Conservation (phyloP, 2,797 vertebrate species). For the Dipus sagitta region DNA sequence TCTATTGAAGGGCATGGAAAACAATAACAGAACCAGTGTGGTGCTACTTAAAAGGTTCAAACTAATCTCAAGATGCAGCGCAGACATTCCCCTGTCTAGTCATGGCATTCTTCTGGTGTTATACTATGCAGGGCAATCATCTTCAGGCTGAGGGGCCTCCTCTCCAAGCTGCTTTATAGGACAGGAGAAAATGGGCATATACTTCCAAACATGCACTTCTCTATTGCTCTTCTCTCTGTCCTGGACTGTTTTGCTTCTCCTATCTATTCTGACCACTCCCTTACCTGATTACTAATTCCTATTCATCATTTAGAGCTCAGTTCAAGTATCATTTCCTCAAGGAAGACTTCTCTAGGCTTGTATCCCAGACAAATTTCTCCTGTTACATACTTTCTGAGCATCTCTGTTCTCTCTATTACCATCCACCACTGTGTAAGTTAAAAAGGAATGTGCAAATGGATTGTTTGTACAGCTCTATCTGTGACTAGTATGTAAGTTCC, state of each 20-base stretch:
- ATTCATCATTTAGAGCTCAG: background rate
- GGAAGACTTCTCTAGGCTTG: background rate
- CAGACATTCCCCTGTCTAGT: conserved; percentile 47
- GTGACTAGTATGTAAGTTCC: background rate
- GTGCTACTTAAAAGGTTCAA: conserved; percentile 1
- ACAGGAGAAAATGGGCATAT: background rate
- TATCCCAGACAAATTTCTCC: background rate
- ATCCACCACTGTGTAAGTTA: background rate
- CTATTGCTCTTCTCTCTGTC: background rate
- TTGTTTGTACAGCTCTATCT: background rate
- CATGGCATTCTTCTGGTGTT: background rate
- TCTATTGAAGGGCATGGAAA: conserved; percentile 33
- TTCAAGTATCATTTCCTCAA: background rate
- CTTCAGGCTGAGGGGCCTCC: background rate
- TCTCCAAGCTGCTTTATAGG: background rate
- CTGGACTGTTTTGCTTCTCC: background rate
- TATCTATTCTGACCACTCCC: background rate
- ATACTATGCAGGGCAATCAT: conserved; percentile 13
- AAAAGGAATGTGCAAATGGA: background rate
- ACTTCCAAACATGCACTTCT: background rate
- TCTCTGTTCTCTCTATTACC: background rate
- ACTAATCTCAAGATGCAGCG: background rate
- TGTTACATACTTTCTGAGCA: background rate
- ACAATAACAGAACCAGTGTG: conserved; percentile 1
- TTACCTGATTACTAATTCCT: background rate